Evolutionary conservation across 2,797 vertebrate species (phyloP), one percentile per base, ranked within the genome.

Genomic region (Sebastes hubbsi): DNA sequence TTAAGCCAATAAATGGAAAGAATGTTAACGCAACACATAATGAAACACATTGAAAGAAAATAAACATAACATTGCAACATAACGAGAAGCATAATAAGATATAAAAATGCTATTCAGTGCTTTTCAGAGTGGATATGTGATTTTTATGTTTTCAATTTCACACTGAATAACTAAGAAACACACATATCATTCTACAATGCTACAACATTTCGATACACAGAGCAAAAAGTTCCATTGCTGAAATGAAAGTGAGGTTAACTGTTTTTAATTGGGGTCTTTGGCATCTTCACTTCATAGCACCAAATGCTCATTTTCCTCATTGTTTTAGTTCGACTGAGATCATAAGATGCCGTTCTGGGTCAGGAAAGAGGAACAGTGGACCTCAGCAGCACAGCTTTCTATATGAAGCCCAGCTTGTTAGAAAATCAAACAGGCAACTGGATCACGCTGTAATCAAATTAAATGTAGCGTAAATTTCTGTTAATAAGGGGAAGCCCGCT

Each of bases 401-500:
- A 83, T 87, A 81, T 65, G 73, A 75, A 90, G 61, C 61, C 70
- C 65, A 56, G 71, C 66, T 77, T 84, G 86, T 87, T 85, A 73
- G 82, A 76, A 84, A 91, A 84, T 61, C 80, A 84, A 86, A 82
- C 82, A 83, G 82, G 66, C 86, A 84, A 89, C 85, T 84, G 81
- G 75, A 89, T 87, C 61, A 22, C 69, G 80, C 11, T 80, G 88
- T 81, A 89, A 90, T 93, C 89, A 93, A 71, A 82, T 78, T 78
- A 91, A 96, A 96, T 95, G 94, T 93, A 89, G 81, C 92, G 56
- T 93, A 77, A 25, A 79, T 74, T 78, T 82, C 72, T 80, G 80
- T 89, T 84, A 88, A 90, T 88, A 88, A 75, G 83, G 79, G 88
- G 85, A 93, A 89, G 80, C 85, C 90, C 76, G 85, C 81, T 92